phyloP scores from a whole-genome alignment of 2,888 invertebrate genomes.

The Dolomedes plantarius region DNA sequence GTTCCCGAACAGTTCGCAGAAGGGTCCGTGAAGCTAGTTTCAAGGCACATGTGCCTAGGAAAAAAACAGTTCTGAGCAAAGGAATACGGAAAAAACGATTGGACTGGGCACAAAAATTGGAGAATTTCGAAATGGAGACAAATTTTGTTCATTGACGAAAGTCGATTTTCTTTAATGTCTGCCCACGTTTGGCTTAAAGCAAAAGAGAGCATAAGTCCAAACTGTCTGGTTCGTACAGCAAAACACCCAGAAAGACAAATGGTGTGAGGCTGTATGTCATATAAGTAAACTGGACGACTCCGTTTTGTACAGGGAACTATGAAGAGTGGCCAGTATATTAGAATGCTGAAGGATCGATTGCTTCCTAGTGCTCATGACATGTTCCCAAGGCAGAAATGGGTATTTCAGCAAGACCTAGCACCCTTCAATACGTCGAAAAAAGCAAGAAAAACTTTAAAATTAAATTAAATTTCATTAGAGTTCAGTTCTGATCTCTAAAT shows the following conservation, averaged over 20 bases:
- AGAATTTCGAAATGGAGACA: not conserved
- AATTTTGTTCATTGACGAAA: too few species aligned
- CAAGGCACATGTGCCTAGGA: not conserved
- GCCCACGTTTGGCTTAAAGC: not conserved
- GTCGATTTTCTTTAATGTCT: not conserved
- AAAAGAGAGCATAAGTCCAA: not conserved
- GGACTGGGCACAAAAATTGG: too few species aligned
- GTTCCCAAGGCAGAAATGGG: not conserved
- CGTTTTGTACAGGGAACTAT: not conserved
- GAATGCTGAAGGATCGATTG: not conserved
- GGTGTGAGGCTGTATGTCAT: not conserved
- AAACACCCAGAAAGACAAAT: not conserved
- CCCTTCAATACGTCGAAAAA: not conserved
- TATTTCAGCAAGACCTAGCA: not conserved
- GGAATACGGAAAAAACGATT: too few species aligned
- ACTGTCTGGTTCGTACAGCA: not conserved
- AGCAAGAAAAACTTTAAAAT: not conserved
- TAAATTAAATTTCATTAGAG: not conserved
- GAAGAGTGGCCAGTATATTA: too few species aligned
- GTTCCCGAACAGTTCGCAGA: not conserved
- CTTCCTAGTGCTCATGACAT: not conserved
- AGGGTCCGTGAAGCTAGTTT: not conserved
- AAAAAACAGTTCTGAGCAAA: not conserved
- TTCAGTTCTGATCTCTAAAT: not conserved
- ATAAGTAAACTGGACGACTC: not conserved